Base-by-base conservation (phyloP, 2,113 vertebrate species). In the Elephantulus edwardii region DNA sequence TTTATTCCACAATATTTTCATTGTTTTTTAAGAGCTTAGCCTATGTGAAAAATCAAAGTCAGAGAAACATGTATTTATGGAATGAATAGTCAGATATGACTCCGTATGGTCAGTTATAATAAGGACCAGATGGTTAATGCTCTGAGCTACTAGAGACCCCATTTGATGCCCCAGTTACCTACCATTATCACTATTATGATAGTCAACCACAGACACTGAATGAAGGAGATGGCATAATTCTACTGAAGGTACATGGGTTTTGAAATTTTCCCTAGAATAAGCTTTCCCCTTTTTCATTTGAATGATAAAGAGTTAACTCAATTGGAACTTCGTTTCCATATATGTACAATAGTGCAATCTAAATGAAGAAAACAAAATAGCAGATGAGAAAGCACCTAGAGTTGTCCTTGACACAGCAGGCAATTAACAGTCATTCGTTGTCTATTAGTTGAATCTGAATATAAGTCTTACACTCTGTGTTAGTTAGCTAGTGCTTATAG, bases 131-230 rank as follows among this genome's bases (percentile, higher is more conserved):
- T 95, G 96, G 94, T 79, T 91, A 83, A 90, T 68, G 94, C 96
- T 96, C 90, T 95, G 95, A 96, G 96, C 96, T 94, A 96, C 91
- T 83, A 22, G 83, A 96, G 95, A 92, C 95, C 95, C 94, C 94
- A 96, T 96, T 96, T 95, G 92, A 92, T 95, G 94, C 90, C 85
- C 96, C 83, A 96, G 95, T 96, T 96, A 93, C 66, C 93, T 91
- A 82, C 78, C 90, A 71, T 88, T 75, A 84, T 78, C 75, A 83
- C 42, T 6, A 95, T 95, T 46, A 89, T 78, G 58, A 83, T n/a
- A 68, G 72, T 35, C 83, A 78, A 89, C 70, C 83, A 38, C 75
- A 20, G n/a, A 83, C 78, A 82, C 42, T 91, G 92, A 83, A 70
- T 91, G 78, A 94, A 91, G 8, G 58, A 93, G 78, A 87, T 2